Conservation (phyloP, 2,797 vertebrate genomes). For the Eidolon dupreanum region DNA sequence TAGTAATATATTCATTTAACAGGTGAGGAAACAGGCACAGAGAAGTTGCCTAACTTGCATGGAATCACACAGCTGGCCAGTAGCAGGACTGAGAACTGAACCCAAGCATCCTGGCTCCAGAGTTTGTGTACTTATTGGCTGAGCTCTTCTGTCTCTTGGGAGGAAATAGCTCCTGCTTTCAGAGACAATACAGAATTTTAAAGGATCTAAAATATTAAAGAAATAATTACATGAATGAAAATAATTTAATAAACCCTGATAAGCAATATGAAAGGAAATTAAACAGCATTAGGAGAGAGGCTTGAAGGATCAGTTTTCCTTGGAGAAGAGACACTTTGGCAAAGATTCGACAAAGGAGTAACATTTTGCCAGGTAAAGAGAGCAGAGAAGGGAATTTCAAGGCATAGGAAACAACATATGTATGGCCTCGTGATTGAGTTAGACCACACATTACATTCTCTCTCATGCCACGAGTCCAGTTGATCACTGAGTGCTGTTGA, state of each 20-base stretch:
- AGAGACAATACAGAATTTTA: background rate
- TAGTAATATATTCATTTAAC: background rate
- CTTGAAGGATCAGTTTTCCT: background rate
- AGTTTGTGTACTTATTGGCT: background rate
- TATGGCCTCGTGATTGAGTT: background rate
- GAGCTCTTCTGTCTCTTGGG: background rate
- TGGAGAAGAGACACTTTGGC: background rate
- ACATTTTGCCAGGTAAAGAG: background rate
- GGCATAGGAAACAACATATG: background rate
- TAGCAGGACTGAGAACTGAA: background rate
- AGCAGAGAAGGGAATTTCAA: background rate
- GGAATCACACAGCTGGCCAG: background rate
- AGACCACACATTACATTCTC: background rate
- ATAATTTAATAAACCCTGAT: background rate
- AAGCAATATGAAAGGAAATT: slow-evolving; percentile 36
- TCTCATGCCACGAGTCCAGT: background rate
- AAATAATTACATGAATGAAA: slow-evolving; percentile 3
- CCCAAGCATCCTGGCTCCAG: background rate
- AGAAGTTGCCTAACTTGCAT: background rate
- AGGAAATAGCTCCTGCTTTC: background rate
- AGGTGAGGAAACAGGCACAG: background rate
- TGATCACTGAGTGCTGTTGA: background rate
- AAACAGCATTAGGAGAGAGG: slow-evolving; percentile 29
- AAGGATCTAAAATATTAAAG: slow-evolving; percentile 25
- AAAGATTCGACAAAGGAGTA: background rate